Conservation (phyloP, 2,888 invertebrate genomes). For the Drosophila anceps region DNA sequence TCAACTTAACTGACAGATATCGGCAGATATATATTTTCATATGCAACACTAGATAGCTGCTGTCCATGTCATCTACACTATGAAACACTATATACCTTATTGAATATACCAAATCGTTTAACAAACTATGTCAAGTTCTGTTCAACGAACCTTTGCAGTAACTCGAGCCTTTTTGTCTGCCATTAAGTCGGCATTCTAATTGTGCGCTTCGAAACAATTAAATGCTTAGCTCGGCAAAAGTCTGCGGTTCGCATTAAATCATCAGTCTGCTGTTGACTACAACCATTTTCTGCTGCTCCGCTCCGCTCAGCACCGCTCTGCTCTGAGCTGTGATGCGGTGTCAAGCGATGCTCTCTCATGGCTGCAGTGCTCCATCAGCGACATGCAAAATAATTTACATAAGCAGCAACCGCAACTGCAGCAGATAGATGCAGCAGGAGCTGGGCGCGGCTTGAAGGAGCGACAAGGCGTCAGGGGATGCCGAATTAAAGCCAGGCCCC, state of each 20-base stretch:
- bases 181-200: slow-evolving; percentile 38
- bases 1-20: neutral
- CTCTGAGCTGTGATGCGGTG: slow-evolving; percentile 14
- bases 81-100: neutral
- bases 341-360: slow-evolving; percentile 32
- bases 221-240: slow-evolving; percentile 80
- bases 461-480: slow-evolving; percentile 62
- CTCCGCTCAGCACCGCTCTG: neutral
- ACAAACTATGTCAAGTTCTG: slow-evolving; percentile 14
- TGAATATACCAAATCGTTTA: neutral
- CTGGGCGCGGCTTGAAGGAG: slow-evolving; percentile 8
- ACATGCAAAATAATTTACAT: slow-evolving; percentile 76
- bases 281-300: slow-evolving; percentile 15
- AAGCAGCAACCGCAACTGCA: slow-evolving; percentile 79
- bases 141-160: neutral
- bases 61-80: neutral
- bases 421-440: slow-evolving; percentile 24
- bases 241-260: slow-evolving; percentile 79
- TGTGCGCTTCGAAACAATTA: slow-evolving; percentile 71
- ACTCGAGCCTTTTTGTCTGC: slow-evolving; percentile 9
- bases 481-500: slow-evolving; percentile 74
- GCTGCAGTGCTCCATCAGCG: slow-evolving; percentile 53
- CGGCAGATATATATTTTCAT: neutral
- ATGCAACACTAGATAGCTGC: neutral
- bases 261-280: slow-evolving; percentile 75